phyloP scores from a whole-genome alignment of 2,888 invertebrate genomes.

The Nesidiocoris tenuis region DNA sequence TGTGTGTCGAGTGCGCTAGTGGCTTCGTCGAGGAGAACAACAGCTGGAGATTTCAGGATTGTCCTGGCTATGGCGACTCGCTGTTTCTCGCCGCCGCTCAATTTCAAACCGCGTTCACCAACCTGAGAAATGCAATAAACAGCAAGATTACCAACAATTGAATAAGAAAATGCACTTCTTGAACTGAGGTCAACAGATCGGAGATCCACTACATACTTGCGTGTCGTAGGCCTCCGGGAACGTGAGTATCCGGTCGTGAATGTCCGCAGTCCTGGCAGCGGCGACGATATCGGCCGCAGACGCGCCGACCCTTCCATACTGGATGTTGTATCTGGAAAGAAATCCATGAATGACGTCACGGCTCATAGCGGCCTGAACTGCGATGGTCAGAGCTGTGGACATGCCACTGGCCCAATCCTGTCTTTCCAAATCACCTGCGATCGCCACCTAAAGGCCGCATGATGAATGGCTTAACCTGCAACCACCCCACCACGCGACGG shows the following conservation, averaged over 20 bases:
- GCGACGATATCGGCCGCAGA: slow-evolving; percentile 78
- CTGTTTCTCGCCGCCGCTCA: slow-evolving; percentile 98
- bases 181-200: background rate
- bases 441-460: no score
- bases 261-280: slow-evolving; percentile 89
- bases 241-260: slow-evolving; percentile 85
- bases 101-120: slow-evolving; percentile 89
- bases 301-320: slow-evolving; percentile 82
- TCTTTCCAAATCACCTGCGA: no score
- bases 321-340: slow-evolving; percentile 74
- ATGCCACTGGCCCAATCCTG: no score
- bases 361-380: no score
- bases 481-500: no score
- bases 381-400: no score
- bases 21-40: slow-evolving; percentile 92
- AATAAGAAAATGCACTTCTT: background rate
- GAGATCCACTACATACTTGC: slow-evolving; percentile 56
- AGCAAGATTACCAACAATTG: background rate
- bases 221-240: slow-evolving; percentile 89
- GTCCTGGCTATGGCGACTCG: slow-evolving; percentile 95
- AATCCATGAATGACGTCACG: background rate
- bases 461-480: no score
- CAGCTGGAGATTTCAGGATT: slow-evolving; percentile 83
- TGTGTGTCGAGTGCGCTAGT: slow-evolving; percentile 94
- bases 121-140: slow-evolving; percentile 59